Evolutionary conservation across 2,797 vertebrate species (phyloP), one percentile per base, ranked within the genome.

Genomic region (Megalops cyprinoides): DNA sequence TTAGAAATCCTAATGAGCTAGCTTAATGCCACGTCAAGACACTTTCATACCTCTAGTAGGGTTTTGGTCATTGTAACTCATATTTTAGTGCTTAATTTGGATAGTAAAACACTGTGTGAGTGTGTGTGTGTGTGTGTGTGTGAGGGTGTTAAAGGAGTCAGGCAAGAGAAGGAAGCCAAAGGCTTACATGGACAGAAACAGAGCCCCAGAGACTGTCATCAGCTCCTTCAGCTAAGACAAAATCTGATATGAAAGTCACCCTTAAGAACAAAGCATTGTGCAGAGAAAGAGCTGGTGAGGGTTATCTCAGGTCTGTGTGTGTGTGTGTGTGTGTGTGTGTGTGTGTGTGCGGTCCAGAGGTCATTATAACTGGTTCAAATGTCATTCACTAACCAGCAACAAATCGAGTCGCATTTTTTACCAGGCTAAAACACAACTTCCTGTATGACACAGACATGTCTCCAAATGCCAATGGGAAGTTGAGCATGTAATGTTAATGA

Each of bases 211-310:
- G 25, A 65, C 62, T 37, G 31, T 34, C 10, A 39, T 69, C 39
- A 69, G 37, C 10, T 69, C 37, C 65, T 69, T 42, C 34, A 44
- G n/a, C 31, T 65, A 9, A 34, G 20, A 65, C 15, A 65, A 37
- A 65, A 65, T 18, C 18, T 65, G 31, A 65, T 65, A 65, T 65
- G 60, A 65, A 65, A 34, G 60, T 65, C 60, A 37, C 31, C 60
- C 31, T 65, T 31, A 31, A 65, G 14, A 31, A 37, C 34, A 65
- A 65, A 37, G 31, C 28, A 65, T 65, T 31, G 28, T 34, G 31
- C 37, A 65, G 3, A 15, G 18, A 15, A 14, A 25, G 25, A 62
- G 12, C 28, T 62, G n/a, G 25, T 14, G 14, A 65, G 60, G 60
- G 60, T 65, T 65, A 65, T 65, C 31, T 65, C 31, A 65, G 31